Conservation (phyloP, 2,888 invertebrate species). For the Lymantria monacha region DNA sequence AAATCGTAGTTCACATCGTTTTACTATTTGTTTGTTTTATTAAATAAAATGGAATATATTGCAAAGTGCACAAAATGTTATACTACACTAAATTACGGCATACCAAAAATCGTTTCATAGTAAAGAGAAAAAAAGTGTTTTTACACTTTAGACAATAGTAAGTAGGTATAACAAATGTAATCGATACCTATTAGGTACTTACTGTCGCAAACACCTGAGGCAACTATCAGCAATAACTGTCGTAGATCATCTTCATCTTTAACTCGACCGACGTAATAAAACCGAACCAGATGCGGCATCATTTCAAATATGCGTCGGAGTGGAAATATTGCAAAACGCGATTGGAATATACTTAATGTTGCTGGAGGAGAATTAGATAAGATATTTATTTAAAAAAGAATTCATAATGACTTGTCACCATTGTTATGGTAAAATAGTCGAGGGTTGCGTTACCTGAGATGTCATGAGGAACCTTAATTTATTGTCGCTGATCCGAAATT, state of each 20-base stretch:
- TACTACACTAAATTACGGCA: no score
- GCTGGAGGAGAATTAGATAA: slow-evolving; percentile 34
- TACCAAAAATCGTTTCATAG: no score
- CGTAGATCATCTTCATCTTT: slow-evolving; percentile 53
- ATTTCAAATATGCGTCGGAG: slow-evolving; percentile 57
- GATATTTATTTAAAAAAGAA: neutral
- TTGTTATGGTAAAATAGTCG: no score
- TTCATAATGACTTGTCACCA: no score
- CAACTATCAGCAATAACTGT: slow-evolving; percentile 49
- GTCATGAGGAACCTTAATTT: no score
- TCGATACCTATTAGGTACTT: slow-evolving; percentile 24
- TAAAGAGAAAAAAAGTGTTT: no score
- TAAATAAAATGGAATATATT: no score
- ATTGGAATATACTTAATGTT: slow-evolving; percentile 65
- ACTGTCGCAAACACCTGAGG: slow-evolving; percentile 66
- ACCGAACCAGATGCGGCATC: slow-evolving; percentile 55
- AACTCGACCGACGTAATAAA: slow-evolving; percentile 55
- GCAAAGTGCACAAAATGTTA: no score
- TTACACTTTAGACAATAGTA: neutral
- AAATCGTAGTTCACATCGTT: no score
- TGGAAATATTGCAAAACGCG: slow-evolving; percentile 56
- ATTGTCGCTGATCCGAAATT: no score
- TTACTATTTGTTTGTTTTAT: no score
- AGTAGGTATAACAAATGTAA: neutral
- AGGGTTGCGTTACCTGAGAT: no score